A percentile compares a stretch with the other conserved stretches of the same genome.
phyloP scores from a whole-genome alignment of 2,113 vertebrate genomes.

The Larimichthys crocea region DNA sequence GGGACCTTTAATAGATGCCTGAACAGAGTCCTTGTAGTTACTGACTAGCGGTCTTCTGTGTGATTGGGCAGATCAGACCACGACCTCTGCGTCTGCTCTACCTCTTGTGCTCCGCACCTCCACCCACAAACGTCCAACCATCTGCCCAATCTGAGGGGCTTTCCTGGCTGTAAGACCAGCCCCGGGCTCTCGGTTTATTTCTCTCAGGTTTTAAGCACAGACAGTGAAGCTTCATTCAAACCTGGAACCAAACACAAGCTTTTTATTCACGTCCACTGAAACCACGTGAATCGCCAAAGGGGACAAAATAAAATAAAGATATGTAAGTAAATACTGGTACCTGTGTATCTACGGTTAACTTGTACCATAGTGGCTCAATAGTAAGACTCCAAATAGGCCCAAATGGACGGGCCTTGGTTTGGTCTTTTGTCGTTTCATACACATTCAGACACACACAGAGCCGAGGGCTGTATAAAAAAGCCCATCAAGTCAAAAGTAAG shows the following conservation, averaged over 20 bases:
- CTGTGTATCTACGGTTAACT: conserved; percentile 38
- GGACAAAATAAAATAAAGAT: conserved; percentile 26
- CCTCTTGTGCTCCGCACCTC: conserved; percentile 3
- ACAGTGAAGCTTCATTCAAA: neutral
- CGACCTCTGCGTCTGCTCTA: neutral
- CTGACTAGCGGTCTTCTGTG: neutral
- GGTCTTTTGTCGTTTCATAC: conserved; percentile 55
- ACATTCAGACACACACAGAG: conserved; percentile 15
- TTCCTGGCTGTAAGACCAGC: neutral
- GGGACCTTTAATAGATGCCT: neutral
- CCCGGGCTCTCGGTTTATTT: neutral
- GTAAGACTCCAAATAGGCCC: conserved; percentile 49
- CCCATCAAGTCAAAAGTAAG: conserved; percentile 34
- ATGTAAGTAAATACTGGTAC: conserved; percentile 39
- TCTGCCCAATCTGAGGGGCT: conserved; percentile 24
- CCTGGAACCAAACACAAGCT: neutral
- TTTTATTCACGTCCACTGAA: conserved; percentile 4
- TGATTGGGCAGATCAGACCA: neutral
- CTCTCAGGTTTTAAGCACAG: neutral
- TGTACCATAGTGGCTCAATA: conserved; percentile 56
- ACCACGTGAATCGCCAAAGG: neutral
- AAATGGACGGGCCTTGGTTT: conserved; percentile 18
- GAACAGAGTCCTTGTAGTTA: neutral
- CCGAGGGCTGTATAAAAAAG: conserved; percentile 28
- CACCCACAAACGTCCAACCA: neutral